Evolutionary conservation across 2,113 vertebrate species (phyloP).

Genomic region (Parus major): DNA sequence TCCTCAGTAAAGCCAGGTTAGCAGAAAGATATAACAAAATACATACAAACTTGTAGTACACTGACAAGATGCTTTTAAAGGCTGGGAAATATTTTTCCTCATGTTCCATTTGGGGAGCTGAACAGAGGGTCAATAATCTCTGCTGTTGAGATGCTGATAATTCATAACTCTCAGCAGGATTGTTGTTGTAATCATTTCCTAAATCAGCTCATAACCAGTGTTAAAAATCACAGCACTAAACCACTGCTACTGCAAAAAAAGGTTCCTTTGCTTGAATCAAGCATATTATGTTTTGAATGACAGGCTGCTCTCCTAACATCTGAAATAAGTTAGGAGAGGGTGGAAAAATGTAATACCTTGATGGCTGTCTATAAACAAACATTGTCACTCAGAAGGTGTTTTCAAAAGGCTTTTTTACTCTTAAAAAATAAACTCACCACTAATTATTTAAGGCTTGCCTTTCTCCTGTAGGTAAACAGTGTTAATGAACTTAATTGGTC

Average conservation of each 20-base stretch:
- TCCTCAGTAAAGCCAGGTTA: neutral
- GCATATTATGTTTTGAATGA: neutral
- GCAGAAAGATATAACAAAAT: neutral
- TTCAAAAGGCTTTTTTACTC: constrained; percentile 34
- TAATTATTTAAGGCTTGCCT: constrained; percentile 54
- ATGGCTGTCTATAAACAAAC: constrained; percentile 56
- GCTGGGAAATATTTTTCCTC: neutral
- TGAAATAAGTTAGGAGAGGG: constrained; percentile 41
- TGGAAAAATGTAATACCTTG: constrained; percentile 21
- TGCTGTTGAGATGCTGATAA: neutral
- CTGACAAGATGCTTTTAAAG: neutral
- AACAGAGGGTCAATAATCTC: neutral
- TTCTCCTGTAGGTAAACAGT: constrained; percentile 52
- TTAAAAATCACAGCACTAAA: neutral
- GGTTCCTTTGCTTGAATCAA: neutral
- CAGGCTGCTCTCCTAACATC: constrained; percentile 5
- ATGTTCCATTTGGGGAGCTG: neutral
- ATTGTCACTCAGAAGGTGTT: constrained; percentile 39
- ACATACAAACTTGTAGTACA: neutral
- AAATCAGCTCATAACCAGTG: neutral
- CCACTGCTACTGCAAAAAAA: neutral
- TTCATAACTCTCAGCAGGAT: neutral
- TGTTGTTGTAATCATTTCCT: neutral
- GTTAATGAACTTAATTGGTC: constrained; percentile 48
- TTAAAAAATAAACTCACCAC: constrained; percentile 56